phyloP scores from a whole-genome alignment of 2,113 vertebrate species.

The Proteles cristata region DNA sequence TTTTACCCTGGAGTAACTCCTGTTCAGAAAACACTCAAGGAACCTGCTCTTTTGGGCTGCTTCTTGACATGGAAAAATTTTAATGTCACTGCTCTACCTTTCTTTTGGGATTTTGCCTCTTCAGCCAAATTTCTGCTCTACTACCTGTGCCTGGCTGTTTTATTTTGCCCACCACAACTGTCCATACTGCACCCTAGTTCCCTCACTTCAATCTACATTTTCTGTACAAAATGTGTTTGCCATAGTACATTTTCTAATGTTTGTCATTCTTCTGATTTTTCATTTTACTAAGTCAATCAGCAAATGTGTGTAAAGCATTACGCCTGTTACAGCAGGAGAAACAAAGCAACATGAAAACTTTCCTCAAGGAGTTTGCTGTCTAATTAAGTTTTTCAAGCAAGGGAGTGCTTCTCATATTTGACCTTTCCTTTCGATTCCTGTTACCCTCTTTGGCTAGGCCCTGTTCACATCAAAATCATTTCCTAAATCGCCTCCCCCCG shows the following conservation, averaged over 20 bases:
- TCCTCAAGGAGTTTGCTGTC: background rate
- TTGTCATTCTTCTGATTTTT: conserved; percentile 29
- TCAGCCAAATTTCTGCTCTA: conserved; percentile 50
- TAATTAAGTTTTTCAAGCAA: conserved; percentile 10
- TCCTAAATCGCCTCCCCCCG: background rate
- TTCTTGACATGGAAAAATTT: conserved; percentile 71
- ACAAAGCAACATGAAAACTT: background rate
- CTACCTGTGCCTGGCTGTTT: conserved; percentile 28
- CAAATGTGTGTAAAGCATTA: conserved; percentile 15
- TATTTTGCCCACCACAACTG: background rate
- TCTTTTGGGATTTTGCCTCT: conserved; percentile 51
- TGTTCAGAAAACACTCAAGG: conserved; percentile 59
- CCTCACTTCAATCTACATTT: conserved; percentile 16
- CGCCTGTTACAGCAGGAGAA: background rate
- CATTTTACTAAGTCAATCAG: background rate
- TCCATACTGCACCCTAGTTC: background rate
- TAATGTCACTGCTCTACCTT: conserved; percentile 64
- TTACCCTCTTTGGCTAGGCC: background rate
- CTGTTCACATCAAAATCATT: background rate
- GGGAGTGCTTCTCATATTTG: background rate
- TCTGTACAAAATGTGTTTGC: conserved; percentile 47
- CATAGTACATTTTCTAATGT: conserved; percentile 15
- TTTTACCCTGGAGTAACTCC: conserved; percentile 65
- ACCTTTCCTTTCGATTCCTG: conserved; percentile 44
- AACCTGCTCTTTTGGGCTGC: conserved; percentile 43